Base-by-base conservation (phyloP, 2,797 vertebrate species). In the Phataginus tetradactyla region DNA sequence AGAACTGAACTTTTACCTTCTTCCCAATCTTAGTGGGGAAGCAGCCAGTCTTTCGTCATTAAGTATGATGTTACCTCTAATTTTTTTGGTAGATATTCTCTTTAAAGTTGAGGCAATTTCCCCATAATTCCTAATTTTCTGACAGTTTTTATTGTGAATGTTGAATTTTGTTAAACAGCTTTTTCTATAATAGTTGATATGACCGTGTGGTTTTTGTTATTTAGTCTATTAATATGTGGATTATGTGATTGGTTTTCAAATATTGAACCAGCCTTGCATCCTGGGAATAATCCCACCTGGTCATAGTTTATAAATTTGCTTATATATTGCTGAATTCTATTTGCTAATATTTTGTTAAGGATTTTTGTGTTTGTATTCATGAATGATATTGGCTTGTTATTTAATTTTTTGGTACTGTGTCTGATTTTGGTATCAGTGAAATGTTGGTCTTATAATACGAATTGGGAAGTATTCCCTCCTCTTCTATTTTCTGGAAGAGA, bases 281-380 rank as follows among this genome's bases (percentile, higher is more conserved):
- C 37, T 45, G 64, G n/a, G 14, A 91, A 86, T 91, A 57, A 72
- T 64, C 25, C 45, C 45, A 71, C 4, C 34, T 79, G 45, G 29
- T 79, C 81, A 88, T 78, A 69, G 21, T 86, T 25, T 90, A 72
- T 63, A 45, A 64, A 55, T 64, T 84, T 74, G 59, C 75, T 42
- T 66, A 45, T 64, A 84, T 39, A 84, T 83, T 75, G n/a, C 59
- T 49, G 85, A 75, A 75, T 83, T 89, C 5, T 45, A 59, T 83
- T 83, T 94, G 66, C 78, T 74, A 49, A 57, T 74, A 66, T 81
- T 80, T 89, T 92, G 51, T 25, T 89, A 88, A 74, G 59, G 78
- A 94, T 83, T 57, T 75, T 17, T 94, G 4, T 61, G n/a, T 75
- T 25, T 75, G 57, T 55, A 49, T 59, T 83, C 29, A 68, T 94